Evolutionary conservation across 2,113 vertebrate genomes (phyloP), one percentile per base, ranked within the genome.

Genomic region (Thamnophis sirtalis): DNA sequence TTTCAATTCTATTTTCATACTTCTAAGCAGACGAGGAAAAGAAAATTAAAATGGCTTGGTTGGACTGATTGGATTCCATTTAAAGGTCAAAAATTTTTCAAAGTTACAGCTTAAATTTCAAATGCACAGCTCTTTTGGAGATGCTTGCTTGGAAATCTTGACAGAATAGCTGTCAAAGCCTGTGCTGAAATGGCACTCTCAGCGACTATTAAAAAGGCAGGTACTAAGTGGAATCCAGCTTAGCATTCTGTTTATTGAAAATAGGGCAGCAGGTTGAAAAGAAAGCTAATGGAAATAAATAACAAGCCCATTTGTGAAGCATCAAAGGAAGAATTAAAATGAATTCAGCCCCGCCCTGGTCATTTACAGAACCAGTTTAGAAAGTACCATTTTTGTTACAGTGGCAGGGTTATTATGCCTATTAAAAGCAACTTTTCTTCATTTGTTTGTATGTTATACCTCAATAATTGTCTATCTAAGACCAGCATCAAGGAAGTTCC

Each of bases 51-150:
- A 13, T 86, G 85, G 38, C 7, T 19, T 54, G 51, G 86, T 54
- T 87, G 94, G 11, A 1, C 48, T 90, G 86, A 13, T 91, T 53
- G 89, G 93, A n/a, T 87, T 92, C 60, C 94, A 90, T 92, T 26
- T 91, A 0, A 88, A 90, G n/a, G 50, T 92, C 90, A 92, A 89
- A 33, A 91, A 92, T 89, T 2, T 22, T 91, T 87, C 84, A 91
- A 95, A 95, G 60, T 87, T 0, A 89, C 50, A 68, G 13, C n/a
- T 73, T 33, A n/a, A 33, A 13, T 7, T 73, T 73, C 68, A 73
- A 33, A 33, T 90, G 92, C 88, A 15, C 33, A 22, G 48, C 90
- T 0, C 0, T 0, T 92, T 87, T 84, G 63, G 54, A 87, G 33
- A 21, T 91, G 3, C 43, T 88, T 43, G 10, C 53, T 60, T 22